Base-by-base conservation (phyloP, 2,113 vertebrate species). In the Thalassarche chlororhynchos region DNA sequence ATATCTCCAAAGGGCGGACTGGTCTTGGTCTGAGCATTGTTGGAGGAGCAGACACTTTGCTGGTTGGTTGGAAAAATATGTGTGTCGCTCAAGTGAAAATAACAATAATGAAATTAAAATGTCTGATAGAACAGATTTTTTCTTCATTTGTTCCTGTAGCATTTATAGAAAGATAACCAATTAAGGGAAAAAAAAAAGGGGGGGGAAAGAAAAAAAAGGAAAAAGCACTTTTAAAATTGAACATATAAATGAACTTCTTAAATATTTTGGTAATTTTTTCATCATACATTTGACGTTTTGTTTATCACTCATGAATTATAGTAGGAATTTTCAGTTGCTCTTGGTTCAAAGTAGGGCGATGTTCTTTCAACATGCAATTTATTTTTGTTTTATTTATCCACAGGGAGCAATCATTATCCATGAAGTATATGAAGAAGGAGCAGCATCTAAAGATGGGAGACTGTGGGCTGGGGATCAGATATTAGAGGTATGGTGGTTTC, bases 391-490 rank as follows among this genome's bases (percentile, higher is more conserved):
- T 95, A 55, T 93, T 85, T 76, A 21, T 83, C 65, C 40, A 54
- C 95, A 99, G 99, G 99, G 99, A 57, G 98, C 99, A 82, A 99
- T 99, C 94, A 99, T 99, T 93, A 99, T 99, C 93, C 99, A 99
- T 34, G 99, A 99, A 97, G 99, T 99, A 5, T 99, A 99, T 84
- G 99, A 99, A 97, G 99, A 99, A 97, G 99, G 99, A 81, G 99
- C 99, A 51, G 99, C 99, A 29, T 99, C 99, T 70, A 99, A 99
- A 98, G 99, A 99, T 84, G 99, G 99, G 76, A 98, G 99, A 51
- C 98, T 99, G 1, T 99, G 99, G 99, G 99, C 99, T 84, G 99
- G 99, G 52, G 99, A 99, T 97, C 99, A 99, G 97, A 99, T 99
- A 96, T 98, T 99, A 47, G 99, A 99, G 99, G 99, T 99, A 94